Evolutionary conservation across 2,888 invertebrate genomes (phyloP), one percentile per base, ranked within the genome.

Genomic region (Xylocampa areola): DNA sequence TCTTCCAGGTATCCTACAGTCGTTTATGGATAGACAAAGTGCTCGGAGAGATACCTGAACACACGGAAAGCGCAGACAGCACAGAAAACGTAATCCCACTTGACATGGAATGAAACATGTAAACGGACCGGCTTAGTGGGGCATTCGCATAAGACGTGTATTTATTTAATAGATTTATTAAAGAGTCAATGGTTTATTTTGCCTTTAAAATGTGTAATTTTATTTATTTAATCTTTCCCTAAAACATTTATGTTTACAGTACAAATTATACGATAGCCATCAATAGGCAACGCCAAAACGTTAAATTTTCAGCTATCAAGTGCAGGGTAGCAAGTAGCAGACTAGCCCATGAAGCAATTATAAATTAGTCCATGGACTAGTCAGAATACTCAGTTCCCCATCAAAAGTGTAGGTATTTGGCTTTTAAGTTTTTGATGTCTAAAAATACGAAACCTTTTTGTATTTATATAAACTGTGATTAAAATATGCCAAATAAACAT

Each of bases 11-110:
- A 0, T 86, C 94, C 0, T 87, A 86, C 70, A 92, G 92, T 48
- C 80, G 91, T 10, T 4, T 62, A 2, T 93, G 93, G 93, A 90
- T 93, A 7, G 88, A 91, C 57, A 84, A 83, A 54, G 72, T 91
- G 2, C 54, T 92, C 10, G 73, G 61, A 13, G 86, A 85, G 6
- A 39, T 66, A 4, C 43, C 75, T 0, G 84, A 87, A 0, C 80
- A 68, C 0, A 53, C 68, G 0, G 91, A 91, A 6, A 92, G 91
- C 63, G 85, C 80, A 0, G 92, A 92, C 44, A 92, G 91, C 54
- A 85, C 80, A 1, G 90, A 92, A 53, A 93, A 93, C 62, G 62
- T 66, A 0, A 91, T 93, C 60, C 81, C 86, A 0, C 45, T 87
- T 21, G 85, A 88, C 29, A 41, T 64, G 35, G 19, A 10, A 23